Evolutionary conservation across 2,797 vertebrate species (phyloP).

Genomic region (Crenuchus spilurus): DNA sequence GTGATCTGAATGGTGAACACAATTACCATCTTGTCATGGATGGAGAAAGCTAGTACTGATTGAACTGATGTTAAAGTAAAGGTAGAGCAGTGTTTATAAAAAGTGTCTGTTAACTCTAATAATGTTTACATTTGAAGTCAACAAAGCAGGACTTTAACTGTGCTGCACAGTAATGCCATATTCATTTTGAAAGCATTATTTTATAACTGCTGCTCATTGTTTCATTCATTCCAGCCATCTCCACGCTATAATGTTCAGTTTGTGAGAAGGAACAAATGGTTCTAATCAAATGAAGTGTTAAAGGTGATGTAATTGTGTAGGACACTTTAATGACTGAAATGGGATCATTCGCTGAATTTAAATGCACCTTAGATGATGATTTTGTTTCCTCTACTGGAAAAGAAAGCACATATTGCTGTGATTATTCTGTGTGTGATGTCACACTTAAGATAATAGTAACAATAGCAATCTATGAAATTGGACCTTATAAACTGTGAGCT

Average conservation of each 20-base stretch:
- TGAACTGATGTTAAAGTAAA: constrained; percentile 5
- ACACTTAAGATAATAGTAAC: too few relatives aligned
- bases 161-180: background rate
- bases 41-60: background rate
- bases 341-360: background rate
- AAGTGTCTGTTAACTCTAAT: too few relatives aligned
- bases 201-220: too few relatives aligned
- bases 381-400: background rate
- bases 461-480: background rate
- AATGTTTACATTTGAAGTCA: too few relatives aligned
- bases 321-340: background rate
- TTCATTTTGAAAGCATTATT: background rate
- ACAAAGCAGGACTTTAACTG: background rate
- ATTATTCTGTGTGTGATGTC: background rate
- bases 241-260: background rate
- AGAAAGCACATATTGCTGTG: background rate
- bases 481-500: background rate
- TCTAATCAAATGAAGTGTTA: background rate
- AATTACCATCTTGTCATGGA: background rate
- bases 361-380: background rate
- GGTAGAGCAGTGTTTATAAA: background rate
- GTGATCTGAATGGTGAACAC: background rate
- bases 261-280: background rate
- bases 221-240: background rate
- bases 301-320: background rate